Conservation (phyloP, 2,797 vertebrate genomes). For the Phaenicophaeus curvirostris region DNA sequence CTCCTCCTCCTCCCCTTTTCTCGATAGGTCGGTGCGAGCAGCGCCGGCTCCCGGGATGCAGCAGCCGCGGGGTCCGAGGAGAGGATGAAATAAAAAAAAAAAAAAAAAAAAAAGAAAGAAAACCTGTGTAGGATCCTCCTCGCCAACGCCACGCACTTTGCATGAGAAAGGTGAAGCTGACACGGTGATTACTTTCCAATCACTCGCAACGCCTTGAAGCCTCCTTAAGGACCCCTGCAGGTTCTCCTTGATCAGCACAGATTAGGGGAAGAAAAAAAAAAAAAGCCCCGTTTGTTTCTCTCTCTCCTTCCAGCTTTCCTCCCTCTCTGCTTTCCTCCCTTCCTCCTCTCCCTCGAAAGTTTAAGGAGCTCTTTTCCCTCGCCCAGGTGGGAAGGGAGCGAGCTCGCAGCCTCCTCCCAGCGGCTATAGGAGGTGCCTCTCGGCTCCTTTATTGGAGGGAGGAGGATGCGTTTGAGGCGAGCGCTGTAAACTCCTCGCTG, state of each 20-base stretch:
- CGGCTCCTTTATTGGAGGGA: background rate
- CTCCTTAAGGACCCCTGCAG: conserved; percentile 76
- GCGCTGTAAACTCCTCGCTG: conserved; percentile 53
- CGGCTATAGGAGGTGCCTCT: too few species aligned
- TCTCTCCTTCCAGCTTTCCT: background rate
- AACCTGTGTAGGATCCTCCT: conserved; percentile 80
- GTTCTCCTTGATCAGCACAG: conserved; percentile 76
- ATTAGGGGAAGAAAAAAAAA: too few species aligned
- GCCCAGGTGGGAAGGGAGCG: too few species aligned
- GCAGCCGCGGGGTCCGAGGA: too few species aligned
- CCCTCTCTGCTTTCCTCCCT: background rate
- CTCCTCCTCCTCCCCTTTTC: too few species aligned
- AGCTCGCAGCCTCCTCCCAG: too few species aligned
- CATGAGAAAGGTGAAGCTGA: conserved; percentile 96
- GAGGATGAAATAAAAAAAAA: conserved; percentile 43
- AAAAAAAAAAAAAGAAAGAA: background rate
- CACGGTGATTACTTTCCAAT: conserved; percentile 90
- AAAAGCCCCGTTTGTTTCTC: conserved; percentile 56
- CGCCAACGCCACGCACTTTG: conserved; percentile 89
- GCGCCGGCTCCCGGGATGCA: too few species aligned
- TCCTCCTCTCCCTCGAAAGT: conserved; percentile 33
- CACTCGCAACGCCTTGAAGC: conserved; percentile 85
- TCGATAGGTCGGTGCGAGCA: too few species aligned
- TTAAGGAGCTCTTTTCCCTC: conserved; percentile 12
- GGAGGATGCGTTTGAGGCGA: conserved; percentile 65